Evolutionary conservation across 2,113 vertebrate species (phyloP).

Genomic region (Nothobranchius furzeri): DNA sequence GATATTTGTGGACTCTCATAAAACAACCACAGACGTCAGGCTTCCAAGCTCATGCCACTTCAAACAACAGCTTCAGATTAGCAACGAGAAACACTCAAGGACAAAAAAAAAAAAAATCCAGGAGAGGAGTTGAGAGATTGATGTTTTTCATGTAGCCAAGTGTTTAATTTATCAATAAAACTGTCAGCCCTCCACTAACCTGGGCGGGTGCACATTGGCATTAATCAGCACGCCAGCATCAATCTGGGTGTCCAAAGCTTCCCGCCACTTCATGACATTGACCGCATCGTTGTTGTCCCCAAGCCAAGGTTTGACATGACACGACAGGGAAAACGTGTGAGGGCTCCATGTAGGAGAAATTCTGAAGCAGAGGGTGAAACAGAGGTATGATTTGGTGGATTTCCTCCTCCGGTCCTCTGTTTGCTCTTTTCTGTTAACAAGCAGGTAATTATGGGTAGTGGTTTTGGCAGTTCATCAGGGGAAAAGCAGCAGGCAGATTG

Average conservation of each 20-base stretch:
- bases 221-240: slow-evolving; percentile 72
- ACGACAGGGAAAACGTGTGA: slow-evolving; percentile 19
- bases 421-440: slow-evolving; percentile 63
- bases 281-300: slow-evolving; percentile 54
- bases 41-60: slow-evolving; percentile 28
- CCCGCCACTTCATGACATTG: slow-evolving; percentile 60
- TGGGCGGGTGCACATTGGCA: slow-evolving; percentile 63
- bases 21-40: slow-evolving; percentile 30
- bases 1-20: slow-evolving; percentile 23
- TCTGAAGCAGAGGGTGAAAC: slow-evolving; percentile 3
- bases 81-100: slow-evolving; percentile 42
- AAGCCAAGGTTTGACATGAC: slow-evolving; percentile 56
- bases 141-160: slow-evolving; percentile 66
- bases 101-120: slow-evolving; percentile 17
- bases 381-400: neutral
- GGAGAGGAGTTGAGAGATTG: slow-evolving; percentile 57
- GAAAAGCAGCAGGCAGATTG: slow-evolving; percentile 58
- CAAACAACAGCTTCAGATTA: slow-evolving; percentile 44
- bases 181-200: slow-evolving; percentile 70
- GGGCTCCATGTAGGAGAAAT: slow-evolving; percentile 5
- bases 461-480: slow-evolving; percentile 63
- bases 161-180: slow-evolving; percentile 79
- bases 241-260: slow-evolving; percentile 61
- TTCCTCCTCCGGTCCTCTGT: slow-evolving; percentile 28
- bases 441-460: slow-evolving; percentile 76